Conservation (phyloP, 2,797 vertebrate species). For the Lutra lutra region DNA sequence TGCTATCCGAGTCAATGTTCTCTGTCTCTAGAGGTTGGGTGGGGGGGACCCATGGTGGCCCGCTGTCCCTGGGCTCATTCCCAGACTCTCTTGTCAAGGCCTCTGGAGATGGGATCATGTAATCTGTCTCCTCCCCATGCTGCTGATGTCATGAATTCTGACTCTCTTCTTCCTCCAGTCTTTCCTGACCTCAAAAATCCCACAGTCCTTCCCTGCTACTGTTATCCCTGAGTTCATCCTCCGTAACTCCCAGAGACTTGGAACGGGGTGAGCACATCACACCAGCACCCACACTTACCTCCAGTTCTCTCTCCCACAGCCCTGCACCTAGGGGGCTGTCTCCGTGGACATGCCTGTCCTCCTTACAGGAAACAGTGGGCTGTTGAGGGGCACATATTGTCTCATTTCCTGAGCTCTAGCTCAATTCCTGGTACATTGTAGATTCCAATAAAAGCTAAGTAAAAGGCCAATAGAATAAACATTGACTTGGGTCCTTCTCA, state of each 20-base stretch:
- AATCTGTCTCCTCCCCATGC: fast-evolving
- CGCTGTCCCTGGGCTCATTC: neutral
- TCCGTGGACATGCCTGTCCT: neutral
- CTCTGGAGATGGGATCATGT: neutral
- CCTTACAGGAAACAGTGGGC: too few relatives aligned
- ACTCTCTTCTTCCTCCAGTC: neutral
- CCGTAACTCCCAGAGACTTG: neutral
- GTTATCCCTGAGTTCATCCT: neutral
- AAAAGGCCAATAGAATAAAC: neutral
- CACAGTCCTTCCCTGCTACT: neutral
- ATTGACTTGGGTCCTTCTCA: neutral
- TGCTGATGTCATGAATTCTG: neutral
- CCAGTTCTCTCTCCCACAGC: neutral
- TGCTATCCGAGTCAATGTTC: neutral
- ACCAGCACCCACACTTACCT: neutral
- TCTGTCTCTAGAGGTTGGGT: neutral
- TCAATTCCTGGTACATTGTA: neutral
- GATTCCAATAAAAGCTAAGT: neutral
- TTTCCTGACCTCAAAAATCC: neutral
- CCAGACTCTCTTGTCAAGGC: neutral
- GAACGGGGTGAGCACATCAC: neutral
- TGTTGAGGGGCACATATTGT: neutral
- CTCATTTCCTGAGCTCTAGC: neutral
- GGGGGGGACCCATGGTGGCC: too few relatives aligned
- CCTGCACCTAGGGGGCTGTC: neutral